phyloP scores from a whole-genome alignment of 2,797 vertebrate species.

The Acridotheres tristis region DNA sequence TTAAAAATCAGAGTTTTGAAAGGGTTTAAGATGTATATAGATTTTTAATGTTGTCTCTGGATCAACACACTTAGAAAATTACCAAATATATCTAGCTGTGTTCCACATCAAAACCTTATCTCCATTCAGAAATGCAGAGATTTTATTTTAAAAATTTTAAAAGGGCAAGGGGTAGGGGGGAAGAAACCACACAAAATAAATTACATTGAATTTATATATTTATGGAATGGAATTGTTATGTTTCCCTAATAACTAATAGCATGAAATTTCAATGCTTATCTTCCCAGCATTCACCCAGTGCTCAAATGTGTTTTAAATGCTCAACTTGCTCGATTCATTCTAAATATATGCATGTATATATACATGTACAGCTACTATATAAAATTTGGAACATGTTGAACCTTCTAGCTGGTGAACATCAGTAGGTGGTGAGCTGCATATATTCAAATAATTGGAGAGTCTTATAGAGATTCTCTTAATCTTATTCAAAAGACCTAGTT shows the following conservation, averaged over 20 bases:
- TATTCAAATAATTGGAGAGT: neutral
- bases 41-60: neutral
- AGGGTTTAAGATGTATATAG: constrained; percentile 28
- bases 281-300: neutral
- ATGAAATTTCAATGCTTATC: neutral
- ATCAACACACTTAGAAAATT: neutral
- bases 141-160: neutral
- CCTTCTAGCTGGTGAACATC: constrained; percentile 12
- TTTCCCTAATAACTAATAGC: neutral
- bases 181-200: neutral
- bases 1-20: constrained; percentile 39
- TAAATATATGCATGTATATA: neutral
- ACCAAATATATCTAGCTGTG: neutral
- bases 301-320: neutral
- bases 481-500: neutral
- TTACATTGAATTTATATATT: neutral
- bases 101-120: neutral
- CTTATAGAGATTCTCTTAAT: neutral
- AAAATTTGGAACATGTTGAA: constrained; percentile 5
- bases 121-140: constrained; percentile 17
- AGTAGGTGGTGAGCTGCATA: neutral
- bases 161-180: fast-evolving
- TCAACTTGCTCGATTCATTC: neutral
- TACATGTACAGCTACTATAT: neutral
- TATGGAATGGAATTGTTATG: neutral